Conservation (phyloP, 2,113 vertebrate genomes). For the Abramis brama region DNA sequence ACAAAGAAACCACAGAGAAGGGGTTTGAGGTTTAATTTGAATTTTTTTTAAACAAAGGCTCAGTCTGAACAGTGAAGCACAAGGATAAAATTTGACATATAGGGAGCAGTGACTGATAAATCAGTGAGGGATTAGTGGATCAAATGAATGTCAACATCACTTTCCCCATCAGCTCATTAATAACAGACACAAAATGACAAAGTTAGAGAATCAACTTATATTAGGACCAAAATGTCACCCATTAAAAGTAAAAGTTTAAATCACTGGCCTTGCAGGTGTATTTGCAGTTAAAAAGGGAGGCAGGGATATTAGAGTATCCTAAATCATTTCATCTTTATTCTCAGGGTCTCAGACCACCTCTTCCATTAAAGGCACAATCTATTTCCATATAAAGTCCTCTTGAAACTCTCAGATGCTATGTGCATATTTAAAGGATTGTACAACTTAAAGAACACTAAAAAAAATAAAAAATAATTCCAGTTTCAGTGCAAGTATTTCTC, state of each 20-base stretch:
- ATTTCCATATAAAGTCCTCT: neutral
- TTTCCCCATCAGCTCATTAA: slow-evolving; percentile 35
- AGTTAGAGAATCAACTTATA: slow-evolving; percentile 45
- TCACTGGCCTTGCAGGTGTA: slow-evolving; percentile 9
- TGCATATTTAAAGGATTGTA: slow-evolving; percentile 11
- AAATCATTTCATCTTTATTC: neutral
- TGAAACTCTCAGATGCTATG: neutral
- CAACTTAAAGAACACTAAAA: neutral
- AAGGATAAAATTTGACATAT: slow-evolving; percentile 33
- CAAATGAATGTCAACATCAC: slow-evolving; percentile 25
- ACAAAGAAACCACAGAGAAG: neutral
- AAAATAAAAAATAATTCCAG: neutral
- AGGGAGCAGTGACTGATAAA: slow-evolving; percentile 55
- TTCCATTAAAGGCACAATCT: neutral
- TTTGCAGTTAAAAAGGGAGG: neutral
- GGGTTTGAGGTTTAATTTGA: slow-evolving; percentile 56
- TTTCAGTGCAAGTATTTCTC: slow-evolving; percentile 22
- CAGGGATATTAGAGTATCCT: neutral
- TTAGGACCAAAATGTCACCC: slow-evolving; percentile 19
- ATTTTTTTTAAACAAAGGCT: slow-evolving; percentile 58
- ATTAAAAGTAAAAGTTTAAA: slow-evolving; percentile 47
- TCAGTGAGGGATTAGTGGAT: neutral
- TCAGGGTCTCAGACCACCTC: neutral
- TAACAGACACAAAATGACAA: slow-evolving; percentile 38
- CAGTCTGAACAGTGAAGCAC: slow-evolving; percentile 24